Percentiles rank a stretch among this genome's conserved stretches.
phyloP scores from a whole-genome alignment of 1,140 invertebrate genomes.

The Caerostris extrusa region DNA sequence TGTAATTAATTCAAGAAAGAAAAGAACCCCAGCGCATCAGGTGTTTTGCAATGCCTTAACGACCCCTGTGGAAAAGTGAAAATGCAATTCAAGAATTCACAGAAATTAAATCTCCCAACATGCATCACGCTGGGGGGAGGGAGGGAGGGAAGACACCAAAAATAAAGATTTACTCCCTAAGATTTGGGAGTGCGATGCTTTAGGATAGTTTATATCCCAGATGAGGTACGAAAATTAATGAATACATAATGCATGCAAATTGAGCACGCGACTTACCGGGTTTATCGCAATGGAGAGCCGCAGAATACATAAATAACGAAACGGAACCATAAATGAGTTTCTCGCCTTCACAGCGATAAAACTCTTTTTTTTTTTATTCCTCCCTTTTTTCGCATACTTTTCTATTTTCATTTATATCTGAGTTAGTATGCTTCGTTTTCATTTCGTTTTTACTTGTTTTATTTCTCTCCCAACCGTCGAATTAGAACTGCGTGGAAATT shows the following conservation, averaged over 20 bases:
- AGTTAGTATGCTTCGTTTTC: background rate
- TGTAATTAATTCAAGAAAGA: background rate
- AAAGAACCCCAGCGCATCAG: conserved; percentile 25
- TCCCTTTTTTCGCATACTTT: background rate
- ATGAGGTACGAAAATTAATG: conserved; percentile 75
- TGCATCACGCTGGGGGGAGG: background rate
- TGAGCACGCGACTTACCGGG: conserved; percentile 49
- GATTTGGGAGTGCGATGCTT: conserved; percentile 42
- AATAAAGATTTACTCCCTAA: conserved; percentile 66
- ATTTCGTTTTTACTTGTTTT: background rate
- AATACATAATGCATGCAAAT: conserved; percentile 75
- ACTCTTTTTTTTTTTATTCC: background rate
- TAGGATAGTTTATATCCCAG: conserved; percentile 60
- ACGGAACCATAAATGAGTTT: conserved; percentile 66
- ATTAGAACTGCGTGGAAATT: background rate
- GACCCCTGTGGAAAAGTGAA: background rate
- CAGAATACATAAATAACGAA: conserved; percentile 71
- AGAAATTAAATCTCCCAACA: conserved; percentile 68
- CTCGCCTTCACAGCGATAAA: conserved; percentile 36
- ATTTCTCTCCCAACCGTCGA: background rate
- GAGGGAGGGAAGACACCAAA: conserved; percentile 10
- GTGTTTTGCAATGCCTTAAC: conserved; percentile 31
- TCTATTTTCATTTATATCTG: conserved; percentile 12
- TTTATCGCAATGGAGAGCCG: conserved; percentile 57
- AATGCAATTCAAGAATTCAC: conserved; percentile 36